phyloP scores from a whole-genome alignment of 2,888 invertebrate species.

The Drosophila rubida region DNA sequence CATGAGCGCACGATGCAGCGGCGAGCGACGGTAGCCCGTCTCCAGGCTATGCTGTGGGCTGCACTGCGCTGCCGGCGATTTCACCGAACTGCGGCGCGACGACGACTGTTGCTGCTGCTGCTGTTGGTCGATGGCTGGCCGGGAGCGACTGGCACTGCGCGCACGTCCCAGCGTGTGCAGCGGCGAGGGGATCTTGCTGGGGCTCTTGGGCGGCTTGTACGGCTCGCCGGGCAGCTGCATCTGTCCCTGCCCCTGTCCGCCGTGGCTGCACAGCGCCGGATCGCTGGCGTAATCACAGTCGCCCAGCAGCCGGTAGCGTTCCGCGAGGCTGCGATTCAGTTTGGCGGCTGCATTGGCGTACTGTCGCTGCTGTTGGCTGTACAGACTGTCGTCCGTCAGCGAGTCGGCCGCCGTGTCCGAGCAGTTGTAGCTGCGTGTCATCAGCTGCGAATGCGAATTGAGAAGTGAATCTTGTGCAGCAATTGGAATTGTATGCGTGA shows the following conservation, averaged over 20 bases:
- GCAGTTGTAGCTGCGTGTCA: constrained; percentile 85
- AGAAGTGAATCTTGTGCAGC: no score
- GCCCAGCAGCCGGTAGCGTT: constrained; percentile 81
- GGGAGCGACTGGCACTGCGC: constrained; percentile 85
- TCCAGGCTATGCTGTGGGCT: constrained; percentile 83
- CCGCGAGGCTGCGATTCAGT: constrained; percentile 76
- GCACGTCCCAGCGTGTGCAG: constrained; percentile 88
- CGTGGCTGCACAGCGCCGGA: constrained; percentile 76
- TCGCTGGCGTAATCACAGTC: constrained; percentile 84
- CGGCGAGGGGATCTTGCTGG: constrained; percentile 92
- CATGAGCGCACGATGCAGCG: constrained; percentile 81
- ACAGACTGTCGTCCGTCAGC: constrained; percentile 80
- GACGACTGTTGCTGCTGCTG: constrained; percentile 59
- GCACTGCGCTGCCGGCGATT: constrained; percentile 82
- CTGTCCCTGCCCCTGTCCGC: constrained; percentile 36
- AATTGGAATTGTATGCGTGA: no score
- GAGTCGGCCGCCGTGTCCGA: constrained; percentile 78
- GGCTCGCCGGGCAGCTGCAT: constrained; percentile 47
- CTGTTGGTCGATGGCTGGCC: constrained; percentile 74
- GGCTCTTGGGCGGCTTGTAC: constrained; percentile 85
- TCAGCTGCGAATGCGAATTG: no score
- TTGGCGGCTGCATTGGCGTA: constrained; percentile 66
- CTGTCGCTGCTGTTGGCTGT: constrained; percentile 60
- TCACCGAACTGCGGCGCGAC: constrained; percentile 83
- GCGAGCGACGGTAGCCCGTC: constrained; percentile 69